phyloP scores from a whole-genome alignment of 2,888 invertebrate species.

The Philereme transversata region DNA sequence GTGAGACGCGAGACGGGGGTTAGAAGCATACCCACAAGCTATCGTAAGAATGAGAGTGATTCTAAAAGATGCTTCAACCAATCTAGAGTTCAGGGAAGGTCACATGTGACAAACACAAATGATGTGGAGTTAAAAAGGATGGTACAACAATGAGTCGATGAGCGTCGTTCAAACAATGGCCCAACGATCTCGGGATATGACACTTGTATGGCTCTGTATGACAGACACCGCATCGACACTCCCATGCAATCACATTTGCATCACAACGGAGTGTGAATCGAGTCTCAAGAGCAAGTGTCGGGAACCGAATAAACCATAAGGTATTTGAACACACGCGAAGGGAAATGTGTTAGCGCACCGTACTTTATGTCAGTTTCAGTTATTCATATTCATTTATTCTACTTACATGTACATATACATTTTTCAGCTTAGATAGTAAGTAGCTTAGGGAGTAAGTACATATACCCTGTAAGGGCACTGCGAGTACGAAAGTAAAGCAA shows the following conservation, averaged over 20 bases:
- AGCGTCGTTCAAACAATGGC: constrained; percentile 9
- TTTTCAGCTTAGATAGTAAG: no score
- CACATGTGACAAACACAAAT: neutral
- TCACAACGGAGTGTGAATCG: constrained; percentile 5
- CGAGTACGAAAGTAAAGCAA: no score
- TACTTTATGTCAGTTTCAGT: neutral
- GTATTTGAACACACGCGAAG: constrained; percentile 1
- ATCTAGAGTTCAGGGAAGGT: no score
- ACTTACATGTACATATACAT: no score
- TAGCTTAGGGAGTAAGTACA: no score
- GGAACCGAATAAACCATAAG: neutral
- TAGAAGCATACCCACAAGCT: no score
- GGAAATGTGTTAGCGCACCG: neutral
- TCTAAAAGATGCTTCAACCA: no score
- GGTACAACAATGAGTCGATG: neutral
- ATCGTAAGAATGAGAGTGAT: no score
- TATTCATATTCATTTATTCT: no score
- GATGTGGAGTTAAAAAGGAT: neutral
- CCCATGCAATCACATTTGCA: constrained; percentile 18
- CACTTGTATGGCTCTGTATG: constrained; percentile 2
- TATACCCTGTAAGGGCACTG: no score
- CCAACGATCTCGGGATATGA: constrained; percentile 5
- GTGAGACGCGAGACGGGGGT: no score
- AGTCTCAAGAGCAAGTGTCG: constrained; percentile 6
- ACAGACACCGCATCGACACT: neutral